phyloP scores from a whole-genome alignment of 2,113 vertebrate species.

The Cyanistes caeruleus region DNA sequence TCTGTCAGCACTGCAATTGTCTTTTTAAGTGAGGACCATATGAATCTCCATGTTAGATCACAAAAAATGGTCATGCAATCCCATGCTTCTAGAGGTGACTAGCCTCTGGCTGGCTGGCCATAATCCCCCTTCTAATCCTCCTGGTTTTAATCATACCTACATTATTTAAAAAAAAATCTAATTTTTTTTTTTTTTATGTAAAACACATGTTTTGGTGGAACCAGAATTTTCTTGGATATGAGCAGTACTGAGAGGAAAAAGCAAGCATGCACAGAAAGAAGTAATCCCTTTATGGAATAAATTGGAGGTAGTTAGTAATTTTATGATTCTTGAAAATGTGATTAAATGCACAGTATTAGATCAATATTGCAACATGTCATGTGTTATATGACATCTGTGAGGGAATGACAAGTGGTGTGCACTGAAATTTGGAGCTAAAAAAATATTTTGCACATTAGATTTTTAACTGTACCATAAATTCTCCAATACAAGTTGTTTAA shows the following conservation, averaged over 20 bases:
- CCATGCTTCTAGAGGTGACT: background rate
- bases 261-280: background rate
- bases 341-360: background rate
- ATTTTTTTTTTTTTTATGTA: background rate
- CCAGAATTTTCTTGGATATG: background rate
- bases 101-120: background rate
- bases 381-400: background rate
- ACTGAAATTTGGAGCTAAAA: background rate
- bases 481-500: background rate
- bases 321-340: background rate
- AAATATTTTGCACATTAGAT: background rate
- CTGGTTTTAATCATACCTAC: background rate
- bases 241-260: background rate
- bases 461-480: background rate
- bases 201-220: background rate
- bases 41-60: background rate
- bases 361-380: background rate
- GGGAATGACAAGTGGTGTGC: fast-evolving
- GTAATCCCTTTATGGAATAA: background rate
- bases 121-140: background rate
- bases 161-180: background rate
- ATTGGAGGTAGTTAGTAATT: background rate
- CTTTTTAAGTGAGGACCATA: background rate
- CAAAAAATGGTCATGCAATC: background rate
- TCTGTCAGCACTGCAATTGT: background rate